phyloP scores from a whole-genome alignment of 2,797 vertebrate species.

The Pyrocephalus nanus region DNA sequence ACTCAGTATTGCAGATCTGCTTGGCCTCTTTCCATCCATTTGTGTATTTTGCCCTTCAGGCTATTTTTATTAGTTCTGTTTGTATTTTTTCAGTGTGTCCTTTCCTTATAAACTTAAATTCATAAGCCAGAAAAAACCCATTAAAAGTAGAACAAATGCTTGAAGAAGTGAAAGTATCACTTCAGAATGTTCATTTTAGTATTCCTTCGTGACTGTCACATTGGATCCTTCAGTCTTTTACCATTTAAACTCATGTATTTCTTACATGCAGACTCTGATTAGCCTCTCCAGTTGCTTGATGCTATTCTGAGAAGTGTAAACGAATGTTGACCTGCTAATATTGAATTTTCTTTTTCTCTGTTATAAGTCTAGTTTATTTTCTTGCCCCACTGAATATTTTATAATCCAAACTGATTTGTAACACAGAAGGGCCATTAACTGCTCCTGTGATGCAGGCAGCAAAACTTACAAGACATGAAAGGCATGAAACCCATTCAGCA shows the following conservation, averaged over 20 bases:
- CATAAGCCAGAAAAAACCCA: not conserved
- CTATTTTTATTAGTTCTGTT: constrained; percentile 19
- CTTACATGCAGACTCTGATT: not conserved
- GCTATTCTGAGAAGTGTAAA: not conserved
- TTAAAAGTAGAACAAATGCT: not conserved
- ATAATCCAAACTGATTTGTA: not conserved
- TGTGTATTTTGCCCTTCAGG: constrained; percentile 10
- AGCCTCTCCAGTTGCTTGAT: not conserved
- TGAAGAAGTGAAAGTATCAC: not conserved
- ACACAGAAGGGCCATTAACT: not conserved
- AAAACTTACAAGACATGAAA: not conserved
- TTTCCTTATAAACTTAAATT: not conserved
- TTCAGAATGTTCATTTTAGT: not conserved
- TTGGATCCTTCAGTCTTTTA: not conserved
- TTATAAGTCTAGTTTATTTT: not conserved
- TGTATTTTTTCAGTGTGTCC: not conserved
- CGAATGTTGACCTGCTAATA: not conserved
- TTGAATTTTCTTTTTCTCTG: not conserved
- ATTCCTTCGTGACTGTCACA: not conserved
- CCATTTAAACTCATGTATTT: not conserved
- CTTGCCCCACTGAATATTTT: not conserved
- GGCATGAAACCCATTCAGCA: not conserved
- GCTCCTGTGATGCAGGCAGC: not conserved
- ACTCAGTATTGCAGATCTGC: not conserved
- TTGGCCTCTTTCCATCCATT: constrained; percentile 43